Evolutionary conservation across 2,888 invertebrate species (phyloP).

Genomic region (Dusona sp.): DNA sequence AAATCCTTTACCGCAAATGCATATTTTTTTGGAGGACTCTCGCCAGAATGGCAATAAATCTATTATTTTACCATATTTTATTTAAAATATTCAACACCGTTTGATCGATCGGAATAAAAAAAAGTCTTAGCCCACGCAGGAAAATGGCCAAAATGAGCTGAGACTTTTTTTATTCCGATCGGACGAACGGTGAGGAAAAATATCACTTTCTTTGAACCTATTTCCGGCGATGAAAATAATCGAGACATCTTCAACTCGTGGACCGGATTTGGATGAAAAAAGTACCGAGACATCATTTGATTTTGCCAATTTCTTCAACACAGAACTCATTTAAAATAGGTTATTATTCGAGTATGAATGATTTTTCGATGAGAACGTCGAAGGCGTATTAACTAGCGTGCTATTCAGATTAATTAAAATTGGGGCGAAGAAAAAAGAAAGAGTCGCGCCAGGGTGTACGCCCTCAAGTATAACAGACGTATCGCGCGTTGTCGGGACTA

Average conservation of each 20-base stretch:
- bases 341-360: neutral
- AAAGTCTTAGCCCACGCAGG: no score
- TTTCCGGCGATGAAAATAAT: neutral
- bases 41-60: no score
- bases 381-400: conserved; percentile 69
- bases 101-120: no score
- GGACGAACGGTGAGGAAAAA: no score
- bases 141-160: no score
- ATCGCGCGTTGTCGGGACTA: conserved; percentile 47
- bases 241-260: neutral
- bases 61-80: no score
- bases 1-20: no score
- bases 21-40: neutral
- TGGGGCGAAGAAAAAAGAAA: conserved; percentile 77
- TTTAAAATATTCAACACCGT: no score
- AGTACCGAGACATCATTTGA: neutral
- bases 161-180: no score
- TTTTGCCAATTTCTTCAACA: neutral
- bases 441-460: conserved; percentile 66
- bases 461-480: conserved; percentile 32
- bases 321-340: neutral
- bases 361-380: conserved; percentile 3
- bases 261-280: neutral
- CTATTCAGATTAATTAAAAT: conserved; percentile 80
- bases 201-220: no score